These are phyloP conservation scores for Cosmia trapezina DNA, from an alignment of 2,888 invertebrate species.

Conservation along the genomic window DNA sequence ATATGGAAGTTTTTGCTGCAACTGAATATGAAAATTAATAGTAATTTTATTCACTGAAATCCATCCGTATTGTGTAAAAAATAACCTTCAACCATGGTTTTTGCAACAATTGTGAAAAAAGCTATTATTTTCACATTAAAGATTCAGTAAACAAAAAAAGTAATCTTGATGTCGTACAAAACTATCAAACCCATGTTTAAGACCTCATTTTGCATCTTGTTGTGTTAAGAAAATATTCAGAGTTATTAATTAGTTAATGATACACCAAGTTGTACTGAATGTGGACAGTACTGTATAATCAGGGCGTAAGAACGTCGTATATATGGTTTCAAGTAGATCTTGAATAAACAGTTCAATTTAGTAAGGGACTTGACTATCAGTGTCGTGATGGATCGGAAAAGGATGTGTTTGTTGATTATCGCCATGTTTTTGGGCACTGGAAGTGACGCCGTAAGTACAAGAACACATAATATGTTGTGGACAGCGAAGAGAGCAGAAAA, in stretches of 20 bases:
- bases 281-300: slow-evolving; percentile 41
- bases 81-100: slow-evolving; percentile 1
- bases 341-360: slow-evolving; percentile 49
- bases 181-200: slow-evolving; percentile 12
- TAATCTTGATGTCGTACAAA: slow-evolving; percentile 20
- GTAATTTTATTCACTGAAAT: not conserved
- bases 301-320: slow-evolving; percentile 37
- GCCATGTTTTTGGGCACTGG: slow-evolving; percentile 67
- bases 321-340: slow-evolving; percentile 51
- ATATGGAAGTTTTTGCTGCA: not conserved
- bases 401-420: slow-evolving; percentile 69
- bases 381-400: slow-evolving; percentile 67
- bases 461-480: not conserved
- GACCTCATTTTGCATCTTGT: slow-evolving; percentile 16
- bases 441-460: slow-evolving; percentile 77
- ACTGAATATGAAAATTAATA: not conserved
- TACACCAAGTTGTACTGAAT: slow-evolving; percentile 34
- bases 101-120: not conserved
- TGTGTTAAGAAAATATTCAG: slow-evolving; percentile 2
- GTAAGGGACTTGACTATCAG: slow-evolving; percentile 47
- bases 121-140: slow-evolving; percentile 45
- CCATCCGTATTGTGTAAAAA: not conserved
- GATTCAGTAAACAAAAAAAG: not conserved
- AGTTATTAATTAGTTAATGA: slow-evolving; percentile 47
- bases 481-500: not conserved